A percentile compares a stretch with the other conserved stretches of the same genome.
These are phyloP conservation scores for Carassius auratus DNA, from an alignment of 2,113 vertebrate species.

Conservation along the genomic window DNA sequence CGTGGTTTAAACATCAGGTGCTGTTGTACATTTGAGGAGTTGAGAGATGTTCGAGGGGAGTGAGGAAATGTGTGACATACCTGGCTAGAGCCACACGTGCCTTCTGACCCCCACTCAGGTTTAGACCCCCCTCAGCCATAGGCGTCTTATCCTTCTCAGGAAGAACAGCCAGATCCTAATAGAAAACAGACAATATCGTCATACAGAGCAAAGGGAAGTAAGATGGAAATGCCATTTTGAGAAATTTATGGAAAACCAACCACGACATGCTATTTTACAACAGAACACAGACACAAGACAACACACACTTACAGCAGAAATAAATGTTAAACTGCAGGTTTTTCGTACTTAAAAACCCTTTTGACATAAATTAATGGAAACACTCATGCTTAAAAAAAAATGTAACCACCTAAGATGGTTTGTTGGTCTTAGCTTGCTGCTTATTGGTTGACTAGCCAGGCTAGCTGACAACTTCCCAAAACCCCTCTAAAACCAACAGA, in stretches of 20 bases:
- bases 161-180: slow-evolving; percentile 90
- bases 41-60: slow-evolving; percentile 44
- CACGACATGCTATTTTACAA: neutral
- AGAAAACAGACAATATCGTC: slow-evolving; percentile 34
- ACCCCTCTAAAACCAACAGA: neutral
- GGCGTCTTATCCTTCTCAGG: slow-evolving; percentile 90
- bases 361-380: neutral
- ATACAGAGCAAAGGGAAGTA: neutral
- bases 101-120: slow-evolving; percentile 92
- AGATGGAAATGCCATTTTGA: too few species aligned
- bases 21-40: neutral
- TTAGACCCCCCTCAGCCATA: slow-evolving; percentile 90
- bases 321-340: neutral
- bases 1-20: slow-evolving; percentile 30
- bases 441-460: neutral
- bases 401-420: neutral
- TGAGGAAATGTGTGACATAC: slow-evolving; percentile 68
- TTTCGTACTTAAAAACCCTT: neutral
- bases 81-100: slow-evolving; percentile 93
- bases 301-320: neutral
- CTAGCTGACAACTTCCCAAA: neutral
- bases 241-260: neutral
- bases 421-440: neutral
- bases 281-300: neutral
- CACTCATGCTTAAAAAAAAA: neutral